Percentiles rank a stretch among this genome's conserved stretches.
phyloP scores from a whole-genome alignment of 2,888 invertebrate species.

The Pandemis heparana region DNA sequence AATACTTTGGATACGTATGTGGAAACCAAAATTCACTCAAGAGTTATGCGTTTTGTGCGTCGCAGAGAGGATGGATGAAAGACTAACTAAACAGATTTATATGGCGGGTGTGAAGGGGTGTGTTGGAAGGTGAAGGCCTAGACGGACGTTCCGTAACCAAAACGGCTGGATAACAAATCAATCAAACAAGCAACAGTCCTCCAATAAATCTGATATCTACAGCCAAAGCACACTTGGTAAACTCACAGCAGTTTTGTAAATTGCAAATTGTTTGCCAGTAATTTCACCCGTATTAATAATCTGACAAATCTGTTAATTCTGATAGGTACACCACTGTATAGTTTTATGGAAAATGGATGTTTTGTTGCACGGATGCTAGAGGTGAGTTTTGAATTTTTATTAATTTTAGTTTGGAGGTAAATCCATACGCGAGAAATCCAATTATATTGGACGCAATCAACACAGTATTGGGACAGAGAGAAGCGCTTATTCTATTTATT shows the following conservation, averaged over 20 bases:
- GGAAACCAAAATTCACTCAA: background rate
- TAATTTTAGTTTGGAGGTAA: slow-evolving; percentile 36
- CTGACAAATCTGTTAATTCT: slow-evolving; percentile 42
- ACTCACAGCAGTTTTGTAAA: background rate
- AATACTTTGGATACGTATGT: background rate
- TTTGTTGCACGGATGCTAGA: slow-evolving; percentile 24
- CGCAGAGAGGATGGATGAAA: too few relatives aligned
- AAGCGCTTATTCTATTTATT: background rate
- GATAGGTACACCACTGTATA: background rate
- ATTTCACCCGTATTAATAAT: slow-evolving; percentile 58
- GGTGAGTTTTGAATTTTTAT: slow-evolving; percentile 33
- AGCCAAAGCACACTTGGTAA: too few relatives aligned
- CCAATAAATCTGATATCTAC: too few relatives aligned
- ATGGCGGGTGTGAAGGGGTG: too few relatives aligned
- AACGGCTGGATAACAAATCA: too few relatives aligned
- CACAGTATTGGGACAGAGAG: slow-evolving; percentile 57
- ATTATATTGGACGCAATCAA: slow-evolving; percentile 77
- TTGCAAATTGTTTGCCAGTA: slow-evolving; percentile 48
- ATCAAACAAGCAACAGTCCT: too few relatives aligned
- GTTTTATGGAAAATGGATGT: slow-evolving; percentile 4
- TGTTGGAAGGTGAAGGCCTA: too few relatives aligned
- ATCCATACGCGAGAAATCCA: slow-evolving; percentile 63
- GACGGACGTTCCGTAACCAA: too few relatives aligned
- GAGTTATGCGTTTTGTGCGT: too few relatives aligned
- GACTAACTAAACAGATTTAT: too few relatives aligned